phyloP scores from a whole-genome alignment of 1,140 invertebrate genomes.

The Diorhabda carinulata region DNA sequence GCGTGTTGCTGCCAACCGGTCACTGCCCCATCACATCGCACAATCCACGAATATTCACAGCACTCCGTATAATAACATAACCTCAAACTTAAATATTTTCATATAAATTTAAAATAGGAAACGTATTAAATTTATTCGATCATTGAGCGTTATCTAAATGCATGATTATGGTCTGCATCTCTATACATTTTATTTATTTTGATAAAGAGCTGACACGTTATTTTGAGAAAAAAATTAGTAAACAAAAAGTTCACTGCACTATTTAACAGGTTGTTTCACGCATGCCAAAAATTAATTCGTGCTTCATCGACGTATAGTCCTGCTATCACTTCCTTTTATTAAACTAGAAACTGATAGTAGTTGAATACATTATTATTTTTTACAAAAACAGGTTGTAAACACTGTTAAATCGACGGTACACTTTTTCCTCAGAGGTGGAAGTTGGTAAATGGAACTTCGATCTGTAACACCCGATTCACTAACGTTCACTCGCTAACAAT shows the following conservation, averaged over 20 bases:
- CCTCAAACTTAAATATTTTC: slow-evolving; percentile 3
- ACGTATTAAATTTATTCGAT: not conserved
- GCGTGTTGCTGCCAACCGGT: slow-evolving; percentile 41
- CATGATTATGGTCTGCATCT: not conserved
- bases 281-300: slow-evolving; percentile 19
- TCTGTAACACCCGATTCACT: slow-evolving; percentile 4
- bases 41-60: slow-evolving; percentile 20
- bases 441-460: not conserved
- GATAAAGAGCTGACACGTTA: not conserved
- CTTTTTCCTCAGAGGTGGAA: not conserved
- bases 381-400: slow-evolving; percentile 19
- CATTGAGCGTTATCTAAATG: not conserved
- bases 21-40: slow-evolving; percentile 35
- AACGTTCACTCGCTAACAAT: slow-evolving; percentile 27
- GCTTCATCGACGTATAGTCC: not conserved
- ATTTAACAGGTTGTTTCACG: slow-evolving; percentile 41
- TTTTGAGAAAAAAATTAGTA: slow-evolving; percentile 17
- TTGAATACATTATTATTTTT: slow-evolving; percentile 4
- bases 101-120: not conserved
- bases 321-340: slow-evolving; percentile 14
- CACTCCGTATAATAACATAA: slow-evolving; percentile 24
- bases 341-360: slow-evolving; percentile 5
- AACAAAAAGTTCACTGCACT: slow-evolving; percentile 38
- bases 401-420: not conserved
- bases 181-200: not conserved